Base-by-base conservation (phyloP, 2,888 invertebrate species). In the Zaprionus obscuricornis region DNA sequence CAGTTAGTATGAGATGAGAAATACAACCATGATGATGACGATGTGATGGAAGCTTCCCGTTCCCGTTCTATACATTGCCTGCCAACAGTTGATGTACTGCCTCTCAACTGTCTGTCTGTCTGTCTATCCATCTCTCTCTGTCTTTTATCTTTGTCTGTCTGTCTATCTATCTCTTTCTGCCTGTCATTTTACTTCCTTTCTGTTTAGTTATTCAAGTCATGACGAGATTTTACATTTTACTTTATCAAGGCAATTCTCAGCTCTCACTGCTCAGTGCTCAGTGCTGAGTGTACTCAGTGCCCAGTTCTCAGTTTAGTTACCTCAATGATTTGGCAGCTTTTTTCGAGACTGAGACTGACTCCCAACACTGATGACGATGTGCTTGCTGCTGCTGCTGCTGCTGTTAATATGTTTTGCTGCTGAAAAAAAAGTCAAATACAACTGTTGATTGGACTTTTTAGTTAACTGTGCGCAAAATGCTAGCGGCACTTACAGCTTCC, bases 171-270 rank as follows among this genome's bases (percentile, higher is more conserved):
- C 14, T n/a, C 22, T 17, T 22, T 16, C 10, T 34, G 34, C 11
- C 26, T 29, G 37, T 11, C 37, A 22, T 16, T 8, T 8, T 36
- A 50, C 54, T 66, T 65, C 65, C 55, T 43, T n/a, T 51, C 51
- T 52, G 47, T 46, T 67, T 62, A 62, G 62, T 55, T 66, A 67
- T 67, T 66, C 66, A 51, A 56, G 66, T 62, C 66, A 67, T 66
- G 66, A 39, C 46, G 50, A 34, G 18, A 40, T 43, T 64, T 42
- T n/a, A 11, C 13, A 17, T 16, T 46, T 34, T 20, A 18, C 6
- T 40, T 7, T 58, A 51, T 65, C 57, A 56, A 65, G 59, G 45
- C 45, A 16, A 52, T 27, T 39, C 42, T n/a, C n/a, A n/a, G n/a
- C n/a, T n/a, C n/a, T n/a, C n/a, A n/a, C n/a, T n/a, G n/a, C n/a